phyloP scores from a whole-genome alignment of 2,113 vertebrate species.

The Urocolius indicus region DNA sequence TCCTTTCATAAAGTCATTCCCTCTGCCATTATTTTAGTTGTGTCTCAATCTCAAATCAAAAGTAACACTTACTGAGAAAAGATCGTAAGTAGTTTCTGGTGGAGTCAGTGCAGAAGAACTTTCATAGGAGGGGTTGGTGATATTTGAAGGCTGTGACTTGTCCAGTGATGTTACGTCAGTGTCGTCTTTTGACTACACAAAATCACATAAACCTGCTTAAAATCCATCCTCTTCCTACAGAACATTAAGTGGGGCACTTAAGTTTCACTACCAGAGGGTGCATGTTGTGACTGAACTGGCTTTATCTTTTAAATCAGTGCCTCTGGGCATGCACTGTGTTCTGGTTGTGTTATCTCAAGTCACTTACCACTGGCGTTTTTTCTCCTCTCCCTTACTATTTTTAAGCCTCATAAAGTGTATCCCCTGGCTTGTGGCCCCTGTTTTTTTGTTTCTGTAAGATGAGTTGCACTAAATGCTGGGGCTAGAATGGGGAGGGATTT shows the following conservation, averaged over 20 bases:
- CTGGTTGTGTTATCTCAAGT: not conserved
- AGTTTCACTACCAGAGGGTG: not conserved
- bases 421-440: not conserved
- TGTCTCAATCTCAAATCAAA: not conserved
- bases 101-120: not conserved
- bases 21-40: not conserved
- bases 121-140: conserved; percentile 79
- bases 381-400: not conserved
- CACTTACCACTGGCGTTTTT: not conserved
- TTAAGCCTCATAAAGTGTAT: not conserved
- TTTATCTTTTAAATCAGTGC: not conserved
- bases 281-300: not conserved
- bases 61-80: conserved; percentile 73
- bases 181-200: conserved; percentile 74
- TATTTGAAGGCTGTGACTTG: conserved; percentile 64
- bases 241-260: not conserved
- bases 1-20: not conserved
- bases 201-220: conserved; percentile 18
- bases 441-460: not conserved
- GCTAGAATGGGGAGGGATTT: not conserved
- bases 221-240: not conserved
- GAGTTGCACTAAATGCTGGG: rapidly evolving
- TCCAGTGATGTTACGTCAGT: conserved; percentile 27
- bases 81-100: conserved; percentile 52
- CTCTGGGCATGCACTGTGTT: not conserved